phyloP scores from a whole-genome alignment of 2,888 invertebrate genomes.

The Abscondita cerata region DNA sequence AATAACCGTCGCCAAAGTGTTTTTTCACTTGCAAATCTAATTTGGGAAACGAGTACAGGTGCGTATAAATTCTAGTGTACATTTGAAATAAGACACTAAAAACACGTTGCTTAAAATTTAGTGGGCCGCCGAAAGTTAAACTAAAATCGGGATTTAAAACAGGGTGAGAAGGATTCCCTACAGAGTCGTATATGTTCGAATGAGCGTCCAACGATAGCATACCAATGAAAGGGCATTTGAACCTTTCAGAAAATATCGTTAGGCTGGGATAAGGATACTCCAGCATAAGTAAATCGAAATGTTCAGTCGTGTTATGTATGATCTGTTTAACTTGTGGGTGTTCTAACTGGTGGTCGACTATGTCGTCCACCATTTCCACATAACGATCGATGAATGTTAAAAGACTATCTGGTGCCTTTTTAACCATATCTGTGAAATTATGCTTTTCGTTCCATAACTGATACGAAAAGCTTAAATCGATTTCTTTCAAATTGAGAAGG shows the following conservation, averaged over 20 bases:
- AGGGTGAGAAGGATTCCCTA: constrained; percentile 52
- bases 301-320: constrained; percentile 44
- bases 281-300: constrained; percentile 52
- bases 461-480: constrained; percentile 55
- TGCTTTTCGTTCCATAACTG: constrained; percentile 14
- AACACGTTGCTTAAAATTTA: constrained; percentile 47
- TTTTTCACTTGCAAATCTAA: constrained; percentile 38
- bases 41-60: constrained; percentile 12
- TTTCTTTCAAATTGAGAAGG: constrained; percentile 55
- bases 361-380: constrained; percentile 9
- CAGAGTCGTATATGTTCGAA: constrained; percentile 44
- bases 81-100: constrained; percentile 10
- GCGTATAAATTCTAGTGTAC: background rate
- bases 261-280: constrained; percentile 48
- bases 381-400: constrained; percentile 10
- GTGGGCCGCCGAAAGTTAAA: constrained; percentile 40
- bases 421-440: constrained; percentile 14
- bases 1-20: constrained; percentile 49
- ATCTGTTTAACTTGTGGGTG: constrained; percentile 48
- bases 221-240: constrained; percentile 52
- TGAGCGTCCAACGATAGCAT: constrained; percentile 50
- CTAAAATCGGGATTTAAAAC: constrained; percentile 50
- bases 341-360: constrained; percentile 29
- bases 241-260: constrained; percentile 48
- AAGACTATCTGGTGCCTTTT: background rate